phyloP scores from a whole-genome alignment of 2,113 vertebrate genomes.

The Coregonus clupeaformis region DNA sequence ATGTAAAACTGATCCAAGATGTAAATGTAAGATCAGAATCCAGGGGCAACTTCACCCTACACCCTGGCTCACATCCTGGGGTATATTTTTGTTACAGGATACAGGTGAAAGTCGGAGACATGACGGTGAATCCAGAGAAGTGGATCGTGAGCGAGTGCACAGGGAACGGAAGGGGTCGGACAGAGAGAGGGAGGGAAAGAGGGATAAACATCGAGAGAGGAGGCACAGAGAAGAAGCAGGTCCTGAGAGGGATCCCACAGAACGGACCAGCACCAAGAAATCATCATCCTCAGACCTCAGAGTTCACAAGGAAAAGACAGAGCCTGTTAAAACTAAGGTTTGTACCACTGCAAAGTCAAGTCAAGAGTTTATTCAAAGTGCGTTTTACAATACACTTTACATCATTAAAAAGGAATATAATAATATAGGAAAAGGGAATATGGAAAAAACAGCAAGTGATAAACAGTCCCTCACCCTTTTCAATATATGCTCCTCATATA shows the following conservation, averaged over 20 bases:
- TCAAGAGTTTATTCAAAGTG: background rate
- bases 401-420: background rate
- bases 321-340: constrained; percentile 64
- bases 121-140: constrained; percentile 45
- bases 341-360: background rate
- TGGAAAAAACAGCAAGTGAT: too few species aligned
- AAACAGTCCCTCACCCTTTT: background rate
- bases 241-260: constrained; percentile 15
- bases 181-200: constrained; percentile 47
- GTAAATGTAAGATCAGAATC: too few species aligned
- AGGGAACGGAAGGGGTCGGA: constrained; percentile 40
- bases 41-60: too few species aligned
- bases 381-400: background rate
- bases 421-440: background rate
- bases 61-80: background rate
- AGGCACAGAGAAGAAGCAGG: constrained; percentile 51
- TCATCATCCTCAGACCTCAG: constrained; percentile 16
- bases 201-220: constrained; percentile 55
- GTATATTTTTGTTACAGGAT: constrained; percentile 10
- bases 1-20: too few species aligned
- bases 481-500: background rate
- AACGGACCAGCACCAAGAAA: constrained; percentile 32
- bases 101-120: constrained; percentile 43
- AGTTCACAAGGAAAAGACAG: constrained; percentile 26
- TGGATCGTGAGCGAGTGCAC: constrained; percentile 9